Base-by-base conservation (phyloP, 2,113 vertebrate genomes). In the Myotis yumanensis region DNA sequence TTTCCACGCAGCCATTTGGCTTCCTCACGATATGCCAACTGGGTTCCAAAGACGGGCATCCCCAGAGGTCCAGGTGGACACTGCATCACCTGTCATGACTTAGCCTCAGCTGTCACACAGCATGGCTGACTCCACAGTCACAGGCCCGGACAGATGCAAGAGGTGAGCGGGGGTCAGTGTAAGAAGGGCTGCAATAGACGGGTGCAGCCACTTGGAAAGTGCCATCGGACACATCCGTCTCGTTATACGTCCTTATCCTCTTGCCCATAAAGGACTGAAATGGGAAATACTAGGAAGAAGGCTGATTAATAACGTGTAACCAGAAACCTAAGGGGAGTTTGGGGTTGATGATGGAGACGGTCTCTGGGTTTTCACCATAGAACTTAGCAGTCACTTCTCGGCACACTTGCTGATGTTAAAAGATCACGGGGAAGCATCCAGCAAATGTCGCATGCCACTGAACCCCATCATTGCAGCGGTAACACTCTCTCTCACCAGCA, bases 381-480 rank as follows among this genome's bases (percentile, higher is more conserved):
- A 43, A 35, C 59, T 59, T 32, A 22, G 88, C 25, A 28, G n/a
- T 35, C 81, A 62, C 4, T 30, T 22, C 68, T 59, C 68, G 1
- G 46, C 12, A 12, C 48, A 3, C 46, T 23, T 23, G 7, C 28
- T 10, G 15, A 59, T 20, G 17, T 83, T 7, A 32, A 66, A 81
- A 51, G 40, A 48, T 62, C 80, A 5, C 1, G 15, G 57, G 90
- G 86, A 89, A 79, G 40, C 52, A 54, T 37, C 59, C 75, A 51
- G 35, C 37, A n/a, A 30, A 32, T 0, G 20, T 6, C 37, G 25
- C 84, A 7, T 7, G 62, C 18, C 20, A 2, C 77, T 8, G 52
- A 54, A 17, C 32, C 46, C 71, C 11, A 0, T 40, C 3, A 12
- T 14, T 23, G 59, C 1, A 0, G 7, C 17, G 3, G 16, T 12